A percentile compares a stretch with the other conserved stretches of the same genome.
These are phyloP conservation scores for Augiades crinisus DNA, from an alignment of 2,888 invertebrate genomes.

Conservation along the genomic window DNA sequence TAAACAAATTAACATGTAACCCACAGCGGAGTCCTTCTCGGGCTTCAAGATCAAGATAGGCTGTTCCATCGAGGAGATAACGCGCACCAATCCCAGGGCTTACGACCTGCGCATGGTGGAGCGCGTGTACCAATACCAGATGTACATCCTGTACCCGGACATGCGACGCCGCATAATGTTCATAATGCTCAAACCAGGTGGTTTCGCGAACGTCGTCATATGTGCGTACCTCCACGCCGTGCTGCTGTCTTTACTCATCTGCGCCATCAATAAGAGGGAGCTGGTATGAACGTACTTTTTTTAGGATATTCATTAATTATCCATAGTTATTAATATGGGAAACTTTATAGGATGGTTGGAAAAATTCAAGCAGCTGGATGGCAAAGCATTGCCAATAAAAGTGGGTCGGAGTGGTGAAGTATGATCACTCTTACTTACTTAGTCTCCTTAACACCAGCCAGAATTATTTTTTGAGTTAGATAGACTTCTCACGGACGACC, in stretches of 20 bases:
- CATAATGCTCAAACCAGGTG: constrained; percentile 79
- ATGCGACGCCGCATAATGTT: constrained; percentile 68
- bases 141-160: constrained; percentile 80
- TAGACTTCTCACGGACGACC: no score
- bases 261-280: constrained; percentile 52
- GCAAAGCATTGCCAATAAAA: no score
- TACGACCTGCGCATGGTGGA: constrained; percentile 57
- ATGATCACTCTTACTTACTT: no score
- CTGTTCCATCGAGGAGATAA: constrained; percentile 66
- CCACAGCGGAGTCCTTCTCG: constrained; percentile 36
- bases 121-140: constrained; percentile 65
- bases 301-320: not conserved
- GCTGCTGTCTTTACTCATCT: constrained; percentile 61
- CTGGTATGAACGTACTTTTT: constrained; percentile 42
- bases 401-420: no score
- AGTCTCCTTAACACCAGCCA: no score
- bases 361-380: no score
- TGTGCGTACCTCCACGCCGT: constrained; percentile 87
- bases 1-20: no score
- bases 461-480: no score
- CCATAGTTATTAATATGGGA: not conserved
- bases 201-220: constrained; percentile 78
- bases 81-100: constrained; percentile 38
- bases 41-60: constrained; percentile 84
- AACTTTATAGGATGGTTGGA: no score